Conservation (phyloP, 2,888 invertebrate species). For the Pteria penguin region DNA sequence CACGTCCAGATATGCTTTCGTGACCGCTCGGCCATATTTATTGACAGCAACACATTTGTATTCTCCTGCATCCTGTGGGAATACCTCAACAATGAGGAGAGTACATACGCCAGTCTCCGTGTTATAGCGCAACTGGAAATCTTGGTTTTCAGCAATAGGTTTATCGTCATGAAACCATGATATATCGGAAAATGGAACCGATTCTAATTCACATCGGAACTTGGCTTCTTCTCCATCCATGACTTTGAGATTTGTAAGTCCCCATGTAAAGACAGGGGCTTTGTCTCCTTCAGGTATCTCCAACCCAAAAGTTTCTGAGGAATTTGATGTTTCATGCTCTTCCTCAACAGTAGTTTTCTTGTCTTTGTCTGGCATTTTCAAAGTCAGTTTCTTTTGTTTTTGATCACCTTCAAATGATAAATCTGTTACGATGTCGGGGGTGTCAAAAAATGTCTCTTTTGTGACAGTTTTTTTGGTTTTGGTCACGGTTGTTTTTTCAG, state of each 20-base stretch:
- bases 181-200: constrained; percentile 81
- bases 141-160: constrained; percentile 74
- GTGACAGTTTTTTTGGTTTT: constrained; percentile 44
- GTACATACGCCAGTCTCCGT: constrained; percentile 82
- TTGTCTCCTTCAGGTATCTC: constrained; percentile 79
- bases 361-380: constrained; percentile 51
- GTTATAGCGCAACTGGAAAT: constrained; percentile 74
- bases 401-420: constrained; percentile 58
- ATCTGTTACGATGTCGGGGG: constrained; percentile 51
- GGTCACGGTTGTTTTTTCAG: constrained; percentile 39
- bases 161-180: constrained; percentile 94
- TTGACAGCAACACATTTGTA: constrained; percentile 98
- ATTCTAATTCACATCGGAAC: constrained; percentile 80
- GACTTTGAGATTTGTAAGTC: constrained; percentile 87
- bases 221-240: constrained; percentile 96
- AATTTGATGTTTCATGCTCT: constrained; percentile 52
- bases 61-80: constrained; percentile 97
- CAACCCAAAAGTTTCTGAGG: constrained; percentile 77
- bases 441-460: constrained; percentile 55
- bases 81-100: constrained; percentile 95
- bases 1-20: constrained; percentile 81
- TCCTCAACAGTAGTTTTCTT: constrained; percentile 44
- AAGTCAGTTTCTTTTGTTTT: constrained; percentile 53
- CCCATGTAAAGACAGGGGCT: constrained; percentile 89
- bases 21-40: constrained; percentile 95